Evolutionary conservation across 2,797 vertebrate species (phyloP), one percentile per base, ranked within the genome.

Genomic region (Tiaroga cobitis): DNA sequence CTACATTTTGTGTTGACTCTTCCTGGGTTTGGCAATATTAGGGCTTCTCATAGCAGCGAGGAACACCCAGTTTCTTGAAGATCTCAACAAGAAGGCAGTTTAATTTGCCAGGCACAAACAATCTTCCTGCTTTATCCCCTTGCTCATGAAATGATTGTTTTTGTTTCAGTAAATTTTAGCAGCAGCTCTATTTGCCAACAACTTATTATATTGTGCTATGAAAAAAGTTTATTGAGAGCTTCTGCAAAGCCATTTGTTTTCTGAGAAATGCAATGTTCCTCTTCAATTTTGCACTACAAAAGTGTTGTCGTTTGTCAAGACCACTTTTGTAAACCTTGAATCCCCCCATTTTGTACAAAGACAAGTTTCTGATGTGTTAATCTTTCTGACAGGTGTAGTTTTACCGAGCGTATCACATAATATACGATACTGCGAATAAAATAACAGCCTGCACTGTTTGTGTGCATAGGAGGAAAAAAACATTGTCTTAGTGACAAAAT

Each of bases 241-340:
- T 81, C 63, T 56, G 24, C 51, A 72, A 37, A 82, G 37, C 6
- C 51, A 21, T 61, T 82, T 73, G 34, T 72, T 82, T 73, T n/a
- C 29, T 26, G 59, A 13, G 13, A 32, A 32, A 51, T 83, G 69
- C 15, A 18, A 67, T 83, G 65, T 74, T 49, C 21, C 37, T 21
- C 5, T 72, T 81, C 69, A 4, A 19, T 72, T 19, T 81, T 37
- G 29, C 69, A 11, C 39, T 49, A 32, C 11, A 7, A 46, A 74
- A 11, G 56, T 63, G 69, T 82, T 4, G 3, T 32, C 0, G 26
- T 56, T 73, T 61, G 37, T 82, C 51, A n/a, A 8, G 37, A 26
- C n/a, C 11, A 21, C 21, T 41, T 16, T 32, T 82, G 34, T 59
- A 41, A 59, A 34, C 75, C 34, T 56, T 2, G 0, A 76, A 34